Base-by-base conservation (phyloP, 1,140 invertebrate species). In the Danaus plexippus region DNA sequence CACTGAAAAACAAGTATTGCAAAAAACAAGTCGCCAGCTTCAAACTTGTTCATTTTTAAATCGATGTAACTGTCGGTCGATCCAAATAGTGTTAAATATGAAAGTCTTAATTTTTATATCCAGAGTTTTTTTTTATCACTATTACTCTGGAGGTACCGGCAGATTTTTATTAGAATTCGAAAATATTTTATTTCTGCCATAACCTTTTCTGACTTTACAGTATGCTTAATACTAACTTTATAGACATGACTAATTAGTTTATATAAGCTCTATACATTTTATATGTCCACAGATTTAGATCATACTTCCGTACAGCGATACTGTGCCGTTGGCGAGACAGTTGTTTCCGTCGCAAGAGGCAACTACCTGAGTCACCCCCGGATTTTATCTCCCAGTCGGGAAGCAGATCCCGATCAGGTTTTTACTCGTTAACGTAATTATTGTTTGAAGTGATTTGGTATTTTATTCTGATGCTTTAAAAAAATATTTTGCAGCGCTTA, bases 401-500 rank as follows among this genome's bases (percentile, higher is more conserved):
- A 58, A 83, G 78, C 73, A 71, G 81, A 80, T 86, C 81, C 72
- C 70, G 81, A 70, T 86, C 83, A 86, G 83, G 83, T 85, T 85
- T 86, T 86, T 86, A 86, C 83, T 84, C 80, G 80, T 86, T 86
- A 83, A 86, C 83, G 80, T 86, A 86, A 86, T 85, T 86, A 86
- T 82, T 77, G 66, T 72, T 77, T 64, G 57, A 75, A 80, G 70
- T 80, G 69, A 76, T 80, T 67, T 71, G 63, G 63, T 78, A 69
- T 66, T 47, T 64, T 70, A 62, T 45, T 50, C 32, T 47, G 18
- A 41, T 15, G 44, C 47, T 43, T 22, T 32, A 11, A 15, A 15
- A 15, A 15, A 48, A n/a, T 15, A 45, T 54, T 11, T 41, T 8
- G 4, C 22, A 32, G 22, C 22, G 22, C 4, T 32, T 32, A 32